Evolutionary conservation across 2,797 vertebrate genomes (phyloP), one percentile per base, ranked within the genome.

Genomic region (Clarias laeviceps): DNA sequence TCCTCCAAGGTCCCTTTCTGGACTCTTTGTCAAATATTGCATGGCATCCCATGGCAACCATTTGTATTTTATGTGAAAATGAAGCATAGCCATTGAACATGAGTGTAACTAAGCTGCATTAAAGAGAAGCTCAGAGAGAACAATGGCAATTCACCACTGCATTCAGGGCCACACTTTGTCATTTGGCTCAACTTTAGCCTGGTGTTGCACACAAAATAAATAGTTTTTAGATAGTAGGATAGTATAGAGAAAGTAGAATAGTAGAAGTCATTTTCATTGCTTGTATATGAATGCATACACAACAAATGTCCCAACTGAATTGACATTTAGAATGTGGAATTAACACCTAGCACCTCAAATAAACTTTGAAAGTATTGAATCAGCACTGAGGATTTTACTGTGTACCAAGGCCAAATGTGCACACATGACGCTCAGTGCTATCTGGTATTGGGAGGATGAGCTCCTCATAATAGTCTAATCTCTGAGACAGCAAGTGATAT

Each of bases 101-200:
- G 54, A 82, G 88, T 77, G 20, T 15, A 84, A 88, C 91, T 90
- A 45, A 87, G 88, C 87, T 84, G 57, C 70, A 93, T 94, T 94
- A 94, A 95, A 94, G 90, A 94, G 94, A 94, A 95, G 94, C 94
- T 83, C 27, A 45, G 37, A 88, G 4, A 83, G 92, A 93, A 95
- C 94, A 95, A 95, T 92, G 92, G 90, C 4, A 59, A 64, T 86
- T 90, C 87, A 62, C 92, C 50, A 79, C 91, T 91, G 68, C 24
- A 84, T 50, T 87, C 54, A 64, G 66, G 50, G 62, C 57, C 78
- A 84, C 9, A 1, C 72, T 45, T 70, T 82, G 77, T 81, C 64
- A 72, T 50, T 54, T 81, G 70, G 54, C 61, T 50, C 22, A 62
- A 69, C 3, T 72, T 3, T n/a, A 40, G 32, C 11, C 22, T 74